A percentile compares a stretch with the other conserved stretches of the same genome.
These are phyloP conservation scores for Isichthys henryi DNA, from an alignment of 2,113 vertebrate species.

Conservation along the genomic window DNA sequence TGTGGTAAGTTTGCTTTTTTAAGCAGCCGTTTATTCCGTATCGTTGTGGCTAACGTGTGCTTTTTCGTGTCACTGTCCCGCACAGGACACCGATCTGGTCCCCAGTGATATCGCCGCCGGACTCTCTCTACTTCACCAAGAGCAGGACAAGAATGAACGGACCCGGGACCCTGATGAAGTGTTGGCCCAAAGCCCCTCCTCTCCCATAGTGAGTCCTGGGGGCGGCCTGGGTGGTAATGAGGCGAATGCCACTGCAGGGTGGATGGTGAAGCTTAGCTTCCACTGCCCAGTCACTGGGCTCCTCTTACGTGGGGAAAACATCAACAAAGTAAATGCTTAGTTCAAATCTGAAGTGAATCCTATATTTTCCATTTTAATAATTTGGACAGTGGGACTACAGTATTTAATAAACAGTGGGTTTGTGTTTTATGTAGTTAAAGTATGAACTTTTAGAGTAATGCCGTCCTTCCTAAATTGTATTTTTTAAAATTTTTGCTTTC, in stretches of 20 bases:
- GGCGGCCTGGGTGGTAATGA: background rate
- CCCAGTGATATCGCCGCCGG: slow-evolving; percentile 92
- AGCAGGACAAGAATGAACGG: slow-evolving; percentile 77
- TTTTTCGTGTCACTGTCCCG: background rate
- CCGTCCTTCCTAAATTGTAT: background rate
- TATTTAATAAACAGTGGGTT: background rate
- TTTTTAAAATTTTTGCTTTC: background rate
- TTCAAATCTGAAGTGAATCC: background rate
- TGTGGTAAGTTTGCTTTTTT: background rate
- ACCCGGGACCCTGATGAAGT: slow-evolving; percentile 67
- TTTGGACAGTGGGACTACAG: background rate
- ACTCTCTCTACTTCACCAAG: slow-evolving; percentile 85
- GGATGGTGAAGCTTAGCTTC: background rate
- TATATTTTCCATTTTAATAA: background rate
- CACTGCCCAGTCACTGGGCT: background rate
- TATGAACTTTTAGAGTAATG: background rate
- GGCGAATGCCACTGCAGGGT: background rate
- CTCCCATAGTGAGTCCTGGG: slow-evolving; percentile 60
- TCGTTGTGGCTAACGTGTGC: background rate
- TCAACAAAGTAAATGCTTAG: background rate
- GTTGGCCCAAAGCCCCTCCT: slow-evolving; percentile 58
- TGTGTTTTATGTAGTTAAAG: background rate
- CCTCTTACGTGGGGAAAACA: background rate
- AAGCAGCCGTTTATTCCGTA: background rate
- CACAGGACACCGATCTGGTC: slow-evolving; percentile 91